Evolutionary conservation across 2,113 vertebrate species (phyloP), one percentile per base, ranked within the genome.

Genomic region (Bambusicola thoracicus): DNA sequence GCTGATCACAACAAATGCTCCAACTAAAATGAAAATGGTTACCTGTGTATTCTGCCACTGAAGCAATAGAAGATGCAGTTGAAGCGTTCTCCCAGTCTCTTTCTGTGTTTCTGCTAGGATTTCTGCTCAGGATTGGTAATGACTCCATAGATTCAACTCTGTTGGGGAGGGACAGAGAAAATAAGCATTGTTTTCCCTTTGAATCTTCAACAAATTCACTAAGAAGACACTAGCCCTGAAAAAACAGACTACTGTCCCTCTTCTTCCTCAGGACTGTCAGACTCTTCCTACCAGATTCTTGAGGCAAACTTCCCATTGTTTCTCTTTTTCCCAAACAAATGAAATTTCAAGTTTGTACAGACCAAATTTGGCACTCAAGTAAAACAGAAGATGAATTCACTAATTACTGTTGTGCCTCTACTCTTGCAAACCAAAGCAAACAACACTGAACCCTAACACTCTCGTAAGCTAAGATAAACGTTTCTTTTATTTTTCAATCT

Each of bases 41-140:
- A 99, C 99, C 99, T 87, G 97, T 99, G 95, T 99, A 99, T 94
- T 99, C 99, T 4, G 98, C 99, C 98, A 99, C 97, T 1, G 99
- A 99, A 44, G 98, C 98, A 88, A 99, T 98, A 20, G 99, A 99
- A 12, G 99, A 99, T 1, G 99, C 98, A 0, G 99, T 99, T 0
- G 99, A 99, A 5, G 98, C 98, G 0, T 98, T 99, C 66, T 99
- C 99, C 99, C 99, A 99, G 87, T 99, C 99, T 48, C 99, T 97
- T 87, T 99, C 99, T 22, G 98, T 98, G 97, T 98, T 99, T 68
- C 99, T 98, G 97, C 98, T 99, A 3, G 98, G 97, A 61, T 99
- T 98, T 44, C 99, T 98, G 97, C 99, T 99, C 93, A 99, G 91
- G 13, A 98, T 90, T 3, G 99, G 98, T 88, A 99, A 98, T 2